Evolutionary conservation across 1,140 invertebrate genomes (phyloP).

Genomic region (Drosophila eugracilis): DNA sequence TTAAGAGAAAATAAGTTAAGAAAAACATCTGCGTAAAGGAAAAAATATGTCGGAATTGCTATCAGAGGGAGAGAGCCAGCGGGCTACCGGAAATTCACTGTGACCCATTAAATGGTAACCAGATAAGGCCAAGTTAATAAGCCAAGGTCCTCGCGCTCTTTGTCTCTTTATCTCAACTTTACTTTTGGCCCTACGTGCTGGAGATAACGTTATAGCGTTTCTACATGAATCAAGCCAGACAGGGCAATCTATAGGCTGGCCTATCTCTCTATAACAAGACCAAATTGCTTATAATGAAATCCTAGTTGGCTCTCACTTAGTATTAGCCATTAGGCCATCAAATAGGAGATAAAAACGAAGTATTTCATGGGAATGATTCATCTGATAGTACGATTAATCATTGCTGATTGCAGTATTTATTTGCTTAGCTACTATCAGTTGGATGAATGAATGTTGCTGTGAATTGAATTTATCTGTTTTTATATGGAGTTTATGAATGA

Average conservation of each 20-base stretch:
- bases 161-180: conserved; percentile 16
- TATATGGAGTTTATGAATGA: conserved; percentile 9
- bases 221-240: conserved; percentile 44
- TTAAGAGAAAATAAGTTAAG: not conserved
- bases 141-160: conserved; percentile 35
- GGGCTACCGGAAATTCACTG: conserved; percentile 61
- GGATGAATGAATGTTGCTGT: conserved; percentile 11
- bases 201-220: conserved; percentile 46
- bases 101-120: conserved; percentile 25
- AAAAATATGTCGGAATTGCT: conserved; percentile 29
- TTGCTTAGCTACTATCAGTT: not conserved
- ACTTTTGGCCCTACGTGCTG: conserved; percentile 34
- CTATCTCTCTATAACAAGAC: conserved; percentile 22
- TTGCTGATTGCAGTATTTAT: conserved; percentile 8
- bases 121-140: conserved; percentile 53
- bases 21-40: conserved; percentile 14
- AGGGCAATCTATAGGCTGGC: conserved; percentile 44
- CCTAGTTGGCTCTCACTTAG: conserved; percentile 1
- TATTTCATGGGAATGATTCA: conserved; percentile 17
- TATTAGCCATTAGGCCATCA: conserved; percentile 24
- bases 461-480: conserved; percentile 4
- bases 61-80: not conserved
- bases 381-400: not conserved
- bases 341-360: conserved; percentile 1
- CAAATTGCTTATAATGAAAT: conserved; percentile 22